Conservation (phyloP, 2,113 vertebrate genomes). For the Oreochromis niloticus region DNA sequence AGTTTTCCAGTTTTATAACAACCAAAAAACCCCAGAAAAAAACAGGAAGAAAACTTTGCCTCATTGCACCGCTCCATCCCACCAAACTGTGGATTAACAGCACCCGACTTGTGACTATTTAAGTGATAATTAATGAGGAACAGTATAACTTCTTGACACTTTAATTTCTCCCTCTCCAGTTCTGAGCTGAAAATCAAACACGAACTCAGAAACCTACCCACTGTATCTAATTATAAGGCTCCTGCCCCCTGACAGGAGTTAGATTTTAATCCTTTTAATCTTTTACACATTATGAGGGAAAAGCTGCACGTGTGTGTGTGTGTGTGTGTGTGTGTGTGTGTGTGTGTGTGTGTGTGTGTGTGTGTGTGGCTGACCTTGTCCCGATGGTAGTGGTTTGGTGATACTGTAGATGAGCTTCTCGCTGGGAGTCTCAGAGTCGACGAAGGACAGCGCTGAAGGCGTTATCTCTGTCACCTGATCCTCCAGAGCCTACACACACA, state of each 20-base stretch:
- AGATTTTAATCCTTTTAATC: not conserved
- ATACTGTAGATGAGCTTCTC: constrained; percentile 87
- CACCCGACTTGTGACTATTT: not conserved
- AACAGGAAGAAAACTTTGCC: fast-evolving
- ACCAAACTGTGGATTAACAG: not conserved
- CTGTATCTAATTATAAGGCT: not conserved
- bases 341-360: not conserved
- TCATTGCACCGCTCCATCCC: not conserved
- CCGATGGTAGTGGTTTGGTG: constrained; percentile 80
- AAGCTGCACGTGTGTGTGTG: fast-evolving
- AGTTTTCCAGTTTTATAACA: not conserved
- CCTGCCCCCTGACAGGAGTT: not conserved
- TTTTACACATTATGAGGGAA: not conserved
- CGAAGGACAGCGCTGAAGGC: constrained; percentile 83
- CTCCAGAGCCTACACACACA: constrained; percentile 80
- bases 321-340: not conserved
- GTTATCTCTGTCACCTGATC: constrained; percentile 85
- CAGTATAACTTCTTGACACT: not conserved
- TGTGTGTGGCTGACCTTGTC: constrained; percentile 77
- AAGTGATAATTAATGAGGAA: not conserved
- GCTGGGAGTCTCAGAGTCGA: constrained; percentile 79
- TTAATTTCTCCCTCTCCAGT: not conserved
- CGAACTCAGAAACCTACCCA: not conserved
- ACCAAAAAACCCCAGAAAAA: fast-evolving
- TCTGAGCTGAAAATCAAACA: not conserved